Base-by-base conservation (phyloP, 2,888 invertebrate species). In the Diplazon laetatorius region DNA sequence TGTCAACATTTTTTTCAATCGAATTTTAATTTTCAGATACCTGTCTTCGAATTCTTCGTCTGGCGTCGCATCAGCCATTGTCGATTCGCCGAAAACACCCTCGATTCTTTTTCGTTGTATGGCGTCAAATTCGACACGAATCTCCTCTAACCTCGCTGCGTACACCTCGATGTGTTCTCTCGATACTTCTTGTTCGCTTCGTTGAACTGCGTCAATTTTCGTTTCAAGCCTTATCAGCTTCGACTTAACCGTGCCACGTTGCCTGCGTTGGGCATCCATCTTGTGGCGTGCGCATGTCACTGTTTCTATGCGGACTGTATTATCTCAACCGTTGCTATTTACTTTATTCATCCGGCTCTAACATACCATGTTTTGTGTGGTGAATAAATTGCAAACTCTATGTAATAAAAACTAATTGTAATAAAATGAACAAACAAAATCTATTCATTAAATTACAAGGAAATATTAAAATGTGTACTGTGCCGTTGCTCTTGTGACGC, bases 1-100 rank as follows among this genome's bases (percentile, higher is more conserved):
- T 2, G 44, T 57, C 48, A 75, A 62, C 52, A 48, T 52, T 75
- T 69, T 35, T 6, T 44, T 75, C 3, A 75, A 52, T 42, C 25
- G 42, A 8, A 70, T 70, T 71, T 71, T 76, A 4, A 76, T n/a
- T n/a, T 65, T 37, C 18, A 39, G 30, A 57, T 76, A 71, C 57
- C 48, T 65, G 37, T 76, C 65, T 18, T 76, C 75, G 55, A 76
- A 76, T 2, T 70, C 35, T 8, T 14, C 20, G 22, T 68, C 55
- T n/a, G 69, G 55, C 25, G 55, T 25, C 1, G 46, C 16, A 18
- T 60, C 75, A 14, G 62, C 42, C n/a, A 44, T 22, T 44, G 52
- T 35, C 0, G 10, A 10, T n/a, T 66, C 60, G 14, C 25, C 60
- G 42, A 16, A 2, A 18, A 44, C 1, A 20, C 16, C 8, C 22